Evolutionary conservation across 2,113 vertebrate genomes (phyloP), one percentile per base, ranked within the genome.

Genomic region (Chloroceryle aenea): DNA sequence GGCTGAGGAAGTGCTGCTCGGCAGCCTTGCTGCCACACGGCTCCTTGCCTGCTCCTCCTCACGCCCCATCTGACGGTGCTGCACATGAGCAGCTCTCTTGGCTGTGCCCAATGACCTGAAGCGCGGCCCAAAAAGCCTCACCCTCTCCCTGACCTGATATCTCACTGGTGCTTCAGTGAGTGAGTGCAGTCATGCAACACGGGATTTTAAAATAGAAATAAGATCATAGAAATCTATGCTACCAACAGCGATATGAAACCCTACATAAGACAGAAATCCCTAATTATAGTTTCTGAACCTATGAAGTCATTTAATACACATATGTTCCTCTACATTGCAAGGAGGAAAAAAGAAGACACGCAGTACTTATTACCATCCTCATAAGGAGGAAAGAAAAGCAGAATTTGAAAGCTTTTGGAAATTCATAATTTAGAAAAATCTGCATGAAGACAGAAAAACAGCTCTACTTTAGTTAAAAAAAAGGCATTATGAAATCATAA

Each of bases 301-400:
- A 90, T 94, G 94, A 96, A 95, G 53, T 96, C 80, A 96, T 92
- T 76, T 85, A 90, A 95, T 73, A 94, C 43, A 82, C 80, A 66
- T 94, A 96, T 79, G 80, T 36, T 95, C 53, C 61, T 82, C 69
- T 79, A 58, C 6, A 40, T 56, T 62, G 73, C 48, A 85, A 87
- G 53, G 25, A 85, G n/a, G 19, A 53, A 67, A 63, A 63, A 87
- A 61, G 26, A 40, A 73, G 48, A 74, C 12, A 42, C 8, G 36
- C 73, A 72, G 47, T 68, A 84, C 30, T 93, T 89, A 82, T 7
- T 84, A 56, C 43, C 25, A 58, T 56, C 25, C 27, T 47, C 52
- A 21, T 13, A 74, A 78, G 43, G 25, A 91, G 32, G 52, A 71
- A 71, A 89, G 72, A 56, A 86, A 85, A 61, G 1, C 14, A 63